Conservation (phyloP, 2,888 invertebrate genomes). For the Podotricha telesiphe region DNA sequence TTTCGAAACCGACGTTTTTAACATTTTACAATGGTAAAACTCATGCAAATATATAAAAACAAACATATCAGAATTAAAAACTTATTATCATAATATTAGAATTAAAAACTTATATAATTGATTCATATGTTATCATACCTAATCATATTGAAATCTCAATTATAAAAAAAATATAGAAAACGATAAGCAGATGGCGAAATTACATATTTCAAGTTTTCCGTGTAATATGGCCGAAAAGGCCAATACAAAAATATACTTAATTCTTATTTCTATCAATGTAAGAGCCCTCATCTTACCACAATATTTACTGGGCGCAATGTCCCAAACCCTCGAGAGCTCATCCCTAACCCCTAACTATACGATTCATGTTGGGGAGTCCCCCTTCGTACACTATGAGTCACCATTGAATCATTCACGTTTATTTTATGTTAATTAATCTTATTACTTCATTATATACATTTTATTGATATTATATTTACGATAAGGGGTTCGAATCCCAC, state of each 20-base stretch:
- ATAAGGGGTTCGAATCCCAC: background rate
- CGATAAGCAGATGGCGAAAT: too few species aligned
- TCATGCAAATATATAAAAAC: too few species aligned
- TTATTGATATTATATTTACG: background rate
- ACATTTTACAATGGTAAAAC: too few species aligned
- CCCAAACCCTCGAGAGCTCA: slow-evolving; percentile 30
- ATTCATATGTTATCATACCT: too few species aligned
- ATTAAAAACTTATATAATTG: too few species aligned
- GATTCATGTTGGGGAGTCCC: slow-evolving; percentile 41
- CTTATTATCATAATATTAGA: too few species aligned
- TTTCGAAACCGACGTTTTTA: too few species aligned
- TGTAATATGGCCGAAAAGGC: too few species aligned
- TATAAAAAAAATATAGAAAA: too few species aligned
- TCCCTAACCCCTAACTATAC: slow-evolving; percentile 41
- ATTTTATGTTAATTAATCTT: slow-evolving; percentile 11
- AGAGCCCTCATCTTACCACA: slow-evolving; percentile 25
- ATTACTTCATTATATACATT: background rate
- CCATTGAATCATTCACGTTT: slow-evolving; percentile 5
- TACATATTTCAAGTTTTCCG: too few species aligned
- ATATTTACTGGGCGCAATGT: slow-evolving; percentile 27
- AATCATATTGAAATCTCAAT: too few species aligned
- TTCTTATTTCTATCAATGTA: background rate
- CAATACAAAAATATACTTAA: background rate
- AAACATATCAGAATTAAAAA: too few species aligned
- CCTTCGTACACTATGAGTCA: slow-evolving; percentile 28